Conservation (phyloP, 2,888 invertebrate genomes). For the Litoditis marina region DNA sequence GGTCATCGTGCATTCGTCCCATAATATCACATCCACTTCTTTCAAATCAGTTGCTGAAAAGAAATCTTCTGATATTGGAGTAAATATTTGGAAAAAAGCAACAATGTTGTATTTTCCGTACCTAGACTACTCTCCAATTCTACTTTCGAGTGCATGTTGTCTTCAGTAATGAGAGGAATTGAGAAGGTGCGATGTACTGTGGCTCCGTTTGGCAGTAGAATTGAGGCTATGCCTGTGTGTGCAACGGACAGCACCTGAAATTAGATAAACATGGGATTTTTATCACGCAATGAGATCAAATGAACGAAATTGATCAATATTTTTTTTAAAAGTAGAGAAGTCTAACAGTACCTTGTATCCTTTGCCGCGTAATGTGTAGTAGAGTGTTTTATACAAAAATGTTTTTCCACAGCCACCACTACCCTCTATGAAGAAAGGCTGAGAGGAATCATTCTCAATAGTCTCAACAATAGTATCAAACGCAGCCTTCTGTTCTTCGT, state of each 20-base stretch:
- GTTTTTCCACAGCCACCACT: conserved; percentile 20
- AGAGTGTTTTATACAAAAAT: conserved; percentile 10
- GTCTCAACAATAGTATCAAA: too few relatives aligned
- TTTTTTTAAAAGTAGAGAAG: too few relatives aligned
- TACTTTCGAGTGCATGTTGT: not conserved
- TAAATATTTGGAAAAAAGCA: too few relatives aligned
- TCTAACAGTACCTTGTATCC: not conserved
- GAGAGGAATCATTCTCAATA: too few relatives aligned
- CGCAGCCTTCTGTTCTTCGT: too few relatives aligned
- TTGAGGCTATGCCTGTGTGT: conserved; percentile 13
- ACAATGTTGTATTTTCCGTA: too few relatives aligned
- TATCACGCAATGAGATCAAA: too few relatives aligned
- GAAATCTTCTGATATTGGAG: too few relatives aligned
- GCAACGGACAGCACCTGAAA: conserved; percentile 10
- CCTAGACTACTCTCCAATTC: not conserved
- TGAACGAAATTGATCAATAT: too few relatives aligned
- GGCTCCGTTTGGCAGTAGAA: conserved; percentile 2
- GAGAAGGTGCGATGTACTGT: conserved; percentile 9
- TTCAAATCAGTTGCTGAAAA: not conserved
- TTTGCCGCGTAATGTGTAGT: not conserved
- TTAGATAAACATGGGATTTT: too few relatives aligned
- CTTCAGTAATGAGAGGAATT: conserved; percentile 3
- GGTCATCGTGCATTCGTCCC: conserved; percentile 13
- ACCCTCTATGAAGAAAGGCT: conserved; percentile 9
- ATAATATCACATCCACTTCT: conserved; percentile 2